Evolutionary conservation across 2,113 vertebrate species (phyloP), one percentile per base, ranked within the genome.

Genomic region (Camelus bactrianus): DNA sequence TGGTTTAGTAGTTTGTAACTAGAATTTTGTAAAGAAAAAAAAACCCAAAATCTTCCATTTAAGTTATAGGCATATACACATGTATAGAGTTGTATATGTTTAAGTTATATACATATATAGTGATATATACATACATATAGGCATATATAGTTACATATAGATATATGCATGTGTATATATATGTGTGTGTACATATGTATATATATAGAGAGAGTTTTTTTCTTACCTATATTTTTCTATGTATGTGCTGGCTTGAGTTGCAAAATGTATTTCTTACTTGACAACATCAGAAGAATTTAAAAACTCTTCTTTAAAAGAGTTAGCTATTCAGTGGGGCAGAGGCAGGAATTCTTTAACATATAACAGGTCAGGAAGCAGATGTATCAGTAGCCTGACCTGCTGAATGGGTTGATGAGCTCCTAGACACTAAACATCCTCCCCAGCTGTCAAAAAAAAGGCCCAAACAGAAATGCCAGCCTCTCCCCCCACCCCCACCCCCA

Each of bases 201-300:
- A 26, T 9, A 88, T 28, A 60, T 22, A 54, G 2, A 67, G 9
- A 80, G 48, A 56, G 8, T 42, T 70, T 77, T 46, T 2, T 58
- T 14, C 10, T 0, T 30, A 38, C 15, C 14, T 64, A 48, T 58
- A 35, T 62, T 50, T 67, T 50, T 84, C 1, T 32, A 16, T 84
- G 26, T 64, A 85, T 48, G 4, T 46, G 26, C 67, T 64, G n/a
- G 28, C n/a, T 90, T 77, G 62, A 69, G 58, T 70, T 91, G 42
- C 65, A 62, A 97, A 94, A 79, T 73, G 32, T 75, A 75, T 94
- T 93, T 94, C 76, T 88, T 90, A 56, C 70, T 80, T 20, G 46
- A 35, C 15, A 30, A 81, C 42, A 30, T 84, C 65, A 88, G n/a
- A 88, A 87, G 20, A 79, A 91, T 64, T 84, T 67, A 87, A 62